These are phyloP conservation scores for Diarsia rubi DNA, from an alignment of 2,888 invertebrate genomes.

Conservation along the genomic window DNA sequence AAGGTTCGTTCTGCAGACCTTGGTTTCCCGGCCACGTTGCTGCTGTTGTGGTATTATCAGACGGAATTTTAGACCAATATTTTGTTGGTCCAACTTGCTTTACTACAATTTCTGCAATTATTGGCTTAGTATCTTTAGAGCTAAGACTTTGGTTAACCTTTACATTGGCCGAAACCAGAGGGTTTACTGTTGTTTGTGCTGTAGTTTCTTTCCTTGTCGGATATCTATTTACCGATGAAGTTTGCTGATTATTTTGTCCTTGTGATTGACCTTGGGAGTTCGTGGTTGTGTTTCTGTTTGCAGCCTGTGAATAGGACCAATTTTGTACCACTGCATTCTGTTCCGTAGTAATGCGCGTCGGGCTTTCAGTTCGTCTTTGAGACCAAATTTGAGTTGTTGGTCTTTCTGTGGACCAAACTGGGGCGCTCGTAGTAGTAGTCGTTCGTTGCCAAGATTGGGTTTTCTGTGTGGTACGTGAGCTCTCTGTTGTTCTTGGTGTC, in stretches of 20 bases:
- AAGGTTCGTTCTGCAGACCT: conserved; percentile 15
- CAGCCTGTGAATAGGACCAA: conserved; percentile 8
- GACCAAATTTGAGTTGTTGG: conserved; percentile 14
- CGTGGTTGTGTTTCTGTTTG: conserved; percentile 7
- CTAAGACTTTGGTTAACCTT: not conserved
- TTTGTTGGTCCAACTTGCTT: conserved; percentile 21
- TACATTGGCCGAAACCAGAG: conserved; percentile 4
- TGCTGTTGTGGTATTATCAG: conserved; percentile 14
- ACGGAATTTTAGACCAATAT: conserved; percentile 44
- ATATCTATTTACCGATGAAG: conserved; percentile 8
- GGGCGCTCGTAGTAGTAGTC: conserved; percentile 9
- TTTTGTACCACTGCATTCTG: conserved; percentile 10
- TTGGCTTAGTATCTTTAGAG: not conserved
- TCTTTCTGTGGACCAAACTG: conserved; percentile 31
- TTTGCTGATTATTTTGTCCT: conserved; percentile 10
- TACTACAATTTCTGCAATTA: conserved; percentile 7
- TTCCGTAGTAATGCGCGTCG: not conserved
- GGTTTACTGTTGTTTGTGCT: conserved; percentile 3
- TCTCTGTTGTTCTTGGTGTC: conserved; percentile 14
- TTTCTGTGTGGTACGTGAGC: conserved; percentile 8
- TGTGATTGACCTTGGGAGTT: conserved; percentile 4
- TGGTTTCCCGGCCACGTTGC: conserved; percentile 11
- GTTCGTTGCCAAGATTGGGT: conserved; percentile 41
- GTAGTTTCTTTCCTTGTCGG: conserved; percentile 4
- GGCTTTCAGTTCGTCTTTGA: not conserved